Percentiles rank a stretch among this genome's conserved stretches.
Conservation (phyloP, 2,888 invertebrate species). For the Resseliella maxima region DNA sequence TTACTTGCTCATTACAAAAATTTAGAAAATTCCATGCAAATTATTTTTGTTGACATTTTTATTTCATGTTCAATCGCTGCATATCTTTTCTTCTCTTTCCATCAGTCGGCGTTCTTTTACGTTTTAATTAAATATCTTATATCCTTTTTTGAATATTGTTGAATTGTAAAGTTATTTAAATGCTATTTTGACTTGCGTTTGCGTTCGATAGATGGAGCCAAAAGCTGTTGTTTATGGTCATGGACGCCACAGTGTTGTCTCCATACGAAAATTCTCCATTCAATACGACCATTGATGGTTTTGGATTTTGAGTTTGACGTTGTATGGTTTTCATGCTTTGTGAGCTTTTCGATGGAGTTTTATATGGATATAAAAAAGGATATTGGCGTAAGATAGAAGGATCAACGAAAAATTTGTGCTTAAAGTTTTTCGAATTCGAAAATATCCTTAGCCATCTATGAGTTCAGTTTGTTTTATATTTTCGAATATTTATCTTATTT, state of each 20-base stretch:
- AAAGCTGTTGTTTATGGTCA: no score
- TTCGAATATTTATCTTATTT: no score
- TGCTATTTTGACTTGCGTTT: neutral
- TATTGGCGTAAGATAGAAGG: neutral
- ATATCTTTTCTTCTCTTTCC: no score
- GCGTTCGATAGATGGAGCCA: conserved; percentile 1
- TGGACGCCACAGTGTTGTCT: no score
- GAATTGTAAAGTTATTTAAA: neutral
- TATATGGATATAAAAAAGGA: neutral
- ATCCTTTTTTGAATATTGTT: no score
- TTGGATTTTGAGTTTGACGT: neutral
- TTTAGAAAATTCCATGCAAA: neutral
- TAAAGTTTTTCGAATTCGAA: neutral
- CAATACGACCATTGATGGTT: neutral
- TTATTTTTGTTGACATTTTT: no score
- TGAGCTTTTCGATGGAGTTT: conserved; percentile 8
- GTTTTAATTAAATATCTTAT: no score
- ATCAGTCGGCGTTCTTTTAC: no score
- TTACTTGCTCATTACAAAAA: neutral
- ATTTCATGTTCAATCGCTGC: no score
- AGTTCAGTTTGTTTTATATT: neutral
- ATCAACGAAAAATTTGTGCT: neutral
- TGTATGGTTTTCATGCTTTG: conserved; percentile 1
- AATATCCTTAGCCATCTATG: neutral
- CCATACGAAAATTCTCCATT: neutral